Percentiles rank a stretch among this genome's conserved stretches.
phyloP scores from a whole-genome alignment of 2,888 invertebrate genomes.

The Cylindroiulus punctatus region DNA sequence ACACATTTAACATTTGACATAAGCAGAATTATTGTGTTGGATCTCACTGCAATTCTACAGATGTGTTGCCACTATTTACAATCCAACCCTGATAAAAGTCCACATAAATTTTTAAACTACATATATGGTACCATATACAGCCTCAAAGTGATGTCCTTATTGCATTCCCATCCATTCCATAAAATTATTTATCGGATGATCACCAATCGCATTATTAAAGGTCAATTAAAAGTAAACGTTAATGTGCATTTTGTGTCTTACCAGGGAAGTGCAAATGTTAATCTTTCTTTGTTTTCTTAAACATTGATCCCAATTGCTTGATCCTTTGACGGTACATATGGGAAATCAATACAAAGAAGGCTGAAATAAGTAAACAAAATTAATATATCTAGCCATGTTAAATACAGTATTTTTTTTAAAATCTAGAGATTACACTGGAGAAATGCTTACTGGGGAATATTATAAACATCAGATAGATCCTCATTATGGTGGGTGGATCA shows the following conservation, averaged over 20 bases:
- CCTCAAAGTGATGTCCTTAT: not conserved
- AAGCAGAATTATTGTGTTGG: too few species aligned
- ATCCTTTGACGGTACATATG: not conserved
- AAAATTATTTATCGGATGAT: too few species aligned
- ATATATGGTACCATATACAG: not conserved
- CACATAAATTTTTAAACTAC: not conserved
- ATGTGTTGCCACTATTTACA: too few species aligned
- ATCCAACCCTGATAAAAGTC: too few species aligned
- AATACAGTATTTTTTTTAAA: not conserved
- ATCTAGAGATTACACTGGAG: not conserved
- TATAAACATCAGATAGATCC: conserved; percentile 79
- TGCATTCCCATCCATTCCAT: not conserved
- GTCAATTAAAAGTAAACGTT: not conserved
- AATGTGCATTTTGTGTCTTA: not conserved
- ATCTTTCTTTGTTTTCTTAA: not conserved
- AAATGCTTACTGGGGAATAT: conserved; percentile 74
- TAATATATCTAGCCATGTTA: not conserved
- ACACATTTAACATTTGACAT: too few species aligned
- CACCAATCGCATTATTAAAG: not conserved
- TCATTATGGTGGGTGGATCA: conserved; percentile 82
- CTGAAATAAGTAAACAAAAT: conserved; percentile 45
- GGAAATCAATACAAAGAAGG: not conserved
- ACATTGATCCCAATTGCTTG: conserved; percentile 41
- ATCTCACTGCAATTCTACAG: too few species aligned
- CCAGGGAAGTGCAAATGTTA: conserved; percentile 6